Conservation (phyloP, 2,113 vertebrate species). For the Dissostichus mawsoni region DNA sequence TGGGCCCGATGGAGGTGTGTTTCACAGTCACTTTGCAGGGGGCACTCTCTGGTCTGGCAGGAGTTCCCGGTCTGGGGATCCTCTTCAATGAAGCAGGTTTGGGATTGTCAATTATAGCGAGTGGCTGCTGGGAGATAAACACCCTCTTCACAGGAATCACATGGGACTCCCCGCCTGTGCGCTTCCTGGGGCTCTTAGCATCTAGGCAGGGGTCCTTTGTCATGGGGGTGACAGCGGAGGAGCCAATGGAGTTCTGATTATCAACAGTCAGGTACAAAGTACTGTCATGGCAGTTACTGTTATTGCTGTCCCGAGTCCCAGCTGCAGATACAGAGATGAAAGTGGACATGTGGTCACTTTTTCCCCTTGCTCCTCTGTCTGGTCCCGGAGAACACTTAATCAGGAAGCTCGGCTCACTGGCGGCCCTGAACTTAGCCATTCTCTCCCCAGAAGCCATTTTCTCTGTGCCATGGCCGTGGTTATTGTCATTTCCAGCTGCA, state of each 20-base stretch:
- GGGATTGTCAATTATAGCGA: slow-evolving; percentile 78
- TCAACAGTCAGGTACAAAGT: slow-evolving; percentile 88
- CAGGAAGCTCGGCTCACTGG: slow-evolving; percentile 85
- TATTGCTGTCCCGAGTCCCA: slow-evolving; percentile 88
- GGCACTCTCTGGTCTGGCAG: slow-evolving; percentile 85
- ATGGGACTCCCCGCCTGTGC: slow-evolving; percentile 86
- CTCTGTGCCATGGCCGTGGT: slow-evolving; percentile 63
- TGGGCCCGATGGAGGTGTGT: slow-evolving; percentile 78
- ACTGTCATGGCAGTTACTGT: slow-evolving; percentile 85
- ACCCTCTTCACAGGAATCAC: slow-evolving; percentile 94
- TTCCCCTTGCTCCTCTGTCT: slow-evolving; percentile 86
- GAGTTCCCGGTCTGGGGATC: slow-evolving; percentile 83
- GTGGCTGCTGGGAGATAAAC: slow-evolving; percentile 88
- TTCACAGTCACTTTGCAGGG: slow-evolving; percentile 84
- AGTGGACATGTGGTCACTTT: slow-evolving; percentile 84
- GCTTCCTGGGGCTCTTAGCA: slow-evolving; percentile 91
- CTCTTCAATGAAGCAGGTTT: slow-evolving; percentile 85
- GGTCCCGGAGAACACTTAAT: slow-evolving; percentile 83
- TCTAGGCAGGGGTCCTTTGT: slow-evolving; percentile 87
- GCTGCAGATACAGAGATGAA: slow-evolving; percentile 80
- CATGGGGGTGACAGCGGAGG: slow-evolving; percentile 73
- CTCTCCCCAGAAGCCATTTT: slow-evolving; percentile 78
- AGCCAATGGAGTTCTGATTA: slow-evolving; percentile 87
- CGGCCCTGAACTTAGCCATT: slow-evolving; percentile 85
- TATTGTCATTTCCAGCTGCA: slow-evolving; percentile 86